Evolutionary conservation across 2,888 invertebrate species (phyloP).

Genomic region (Tiliacea aurago): DNA sequence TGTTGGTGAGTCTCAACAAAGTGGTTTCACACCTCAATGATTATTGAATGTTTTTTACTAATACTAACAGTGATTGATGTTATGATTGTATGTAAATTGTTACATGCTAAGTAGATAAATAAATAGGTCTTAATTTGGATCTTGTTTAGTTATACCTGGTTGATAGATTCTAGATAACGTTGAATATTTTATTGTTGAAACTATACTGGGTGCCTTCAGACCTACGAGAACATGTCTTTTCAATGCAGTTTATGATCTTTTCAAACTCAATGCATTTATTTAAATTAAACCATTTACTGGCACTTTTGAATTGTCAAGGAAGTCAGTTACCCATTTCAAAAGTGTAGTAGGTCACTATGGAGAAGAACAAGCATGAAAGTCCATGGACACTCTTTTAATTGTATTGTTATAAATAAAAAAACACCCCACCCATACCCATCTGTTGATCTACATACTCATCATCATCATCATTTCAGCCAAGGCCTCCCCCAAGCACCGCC

Average conservation of each 20-base stretch:
- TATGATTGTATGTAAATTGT: slow-evolving; percentile 8
- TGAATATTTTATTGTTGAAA: background rate
- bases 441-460: background rate
- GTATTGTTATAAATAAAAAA: too few relatives aligned
- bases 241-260: background rate
- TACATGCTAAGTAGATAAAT: background rate
- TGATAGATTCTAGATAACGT: background rate
- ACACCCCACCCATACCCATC: too few relatives aligned
- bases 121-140: background rate
- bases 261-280: too few relatives aligned
- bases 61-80: background rate
- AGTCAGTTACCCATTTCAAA: too few relatives aligned
- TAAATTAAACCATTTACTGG: too few relatives aligned
- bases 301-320: too few relatives aligned
- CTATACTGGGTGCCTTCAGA: background rate
- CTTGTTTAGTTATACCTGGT: background rate
- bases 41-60: background rate
- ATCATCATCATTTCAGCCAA: too few relatives aligned
- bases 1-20: slow-evolving; percentile 75
- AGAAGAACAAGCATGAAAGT: too few relatives aligned
- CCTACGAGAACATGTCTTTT: background rate
- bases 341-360: too few relatives aligned
- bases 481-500: too few relatives aligned
- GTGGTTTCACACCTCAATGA: background rate
- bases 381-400: too few relatives aligned